Evolutionary conservation across 1,140 invertebrate genomes (phyloP).

Genomic region (Samia ricini): DNA sequence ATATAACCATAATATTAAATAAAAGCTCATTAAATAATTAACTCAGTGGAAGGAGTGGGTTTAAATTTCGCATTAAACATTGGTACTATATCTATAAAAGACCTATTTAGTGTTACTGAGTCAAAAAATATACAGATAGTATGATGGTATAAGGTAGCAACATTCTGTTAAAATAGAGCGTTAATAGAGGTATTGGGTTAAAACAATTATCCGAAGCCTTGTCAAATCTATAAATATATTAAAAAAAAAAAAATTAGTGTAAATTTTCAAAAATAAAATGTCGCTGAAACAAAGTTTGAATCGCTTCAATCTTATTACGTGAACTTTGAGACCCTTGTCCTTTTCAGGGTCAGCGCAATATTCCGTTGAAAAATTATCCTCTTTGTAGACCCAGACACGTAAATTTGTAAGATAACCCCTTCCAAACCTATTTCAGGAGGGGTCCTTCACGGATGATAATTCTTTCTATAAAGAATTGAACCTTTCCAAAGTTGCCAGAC

Average conservation of each 20-base stretch:
- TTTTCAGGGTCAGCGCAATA: neutral
- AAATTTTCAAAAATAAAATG: neutral
- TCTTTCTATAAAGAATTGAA: neutral
- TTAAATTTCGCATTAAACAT: too few species aligned
- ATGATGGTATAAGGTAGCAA: too few species aligned
- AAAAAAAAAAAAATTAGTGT: slow-evolving; percentile 1
- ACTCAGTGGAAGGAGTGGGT: too few species aligned
- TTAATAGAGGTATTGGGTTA: too few species aligned
- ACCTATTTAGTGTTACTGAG: too few species aligned
- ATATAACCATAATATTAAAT: too few species aligned
- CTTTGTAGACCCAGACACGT: neutral
- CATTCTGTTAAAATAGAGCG: too few species aligned
- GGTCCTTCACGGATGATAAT: neutral
- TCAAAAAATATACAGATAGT: too few species aligned
- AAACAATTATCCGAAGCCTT: too few species aligned
- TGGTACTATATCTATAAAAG: too few species aligned
- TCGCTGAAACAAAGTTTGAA: neutral
- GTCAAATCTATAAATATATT: too few species aligned
- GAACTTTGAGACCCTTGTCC: neutral
- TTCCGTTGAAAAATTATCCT: neutral
- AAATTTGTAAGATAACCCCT: neutral
- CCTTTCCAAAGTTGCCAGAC: neutral
- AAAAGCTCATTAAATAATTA: too few species aligned
- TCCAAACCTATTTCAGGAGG: neutral
- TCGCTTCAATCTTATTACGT: neutral